Evolutionary conservation across 2,113 vertebrate genomes (phyloP), one percentile per base, ranked within the genome.

Genomic region (Peucedramus taeniatus): DNA sequence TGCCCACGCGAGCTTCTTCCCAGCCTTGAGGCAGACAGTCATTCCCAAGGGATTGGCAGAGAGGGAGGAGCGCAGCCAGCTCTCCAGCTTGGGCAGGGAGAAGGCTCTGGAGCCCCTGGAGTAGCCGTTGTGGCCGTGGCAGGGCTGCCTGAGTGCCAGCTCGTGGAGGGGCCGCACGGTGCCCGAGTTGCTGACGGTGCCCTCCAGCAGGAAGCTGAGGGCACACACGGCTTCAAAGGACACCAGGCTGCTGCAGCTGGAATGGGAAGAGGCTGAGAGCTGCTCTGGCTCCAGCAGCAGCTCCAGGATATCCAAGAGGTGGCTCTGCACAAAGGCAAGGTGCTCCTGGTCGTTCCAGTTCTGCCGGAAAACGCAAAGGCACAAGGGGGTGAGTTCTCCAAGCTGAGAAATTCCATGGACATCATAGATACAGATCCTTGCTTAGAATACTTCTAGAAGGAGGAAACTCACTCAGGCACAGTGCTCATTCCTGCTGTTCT

Each of bases 271-370:
- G 20, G 97, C 82, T 7, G 97, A 97, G 64, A 98, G 98, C 94
- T 99, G 98, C n/a, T 98, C 98, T 0, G 99, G 99, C 69, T 99
- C 98, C 96, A 99, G 96, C 80, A 99, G 97, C 90, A 99, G 97
- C 93, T 99, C 99, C 96, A 99, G 87, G 49, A 99, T 93, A 35
- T 99, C 98, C 6, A 94, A 94, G 22, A 99, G 97, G 94, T 99
- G 99, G 65, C 96, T 98, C 91, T 97, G 98, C 51, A 99, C 76
- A 19, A 99, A 99, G 15, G 97, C 97, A 16, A 97, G 97, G 95
- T 99, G 99, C 71, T 99, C 98, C 92, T 98, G 98, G 89, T 99
- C 99, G 2, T 99, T 98, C 99, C 99, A 99, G 97, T 99, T 99
- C 99, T 99, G 56, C 28, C 94, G 69, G 72, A 91, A 89, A 88